Evolutionary conservation across 2,797 vertebrate species (phyloP), one percentile per base, ranked within the genome.

Genomic region (Labroides dimidiatus): DNA sequence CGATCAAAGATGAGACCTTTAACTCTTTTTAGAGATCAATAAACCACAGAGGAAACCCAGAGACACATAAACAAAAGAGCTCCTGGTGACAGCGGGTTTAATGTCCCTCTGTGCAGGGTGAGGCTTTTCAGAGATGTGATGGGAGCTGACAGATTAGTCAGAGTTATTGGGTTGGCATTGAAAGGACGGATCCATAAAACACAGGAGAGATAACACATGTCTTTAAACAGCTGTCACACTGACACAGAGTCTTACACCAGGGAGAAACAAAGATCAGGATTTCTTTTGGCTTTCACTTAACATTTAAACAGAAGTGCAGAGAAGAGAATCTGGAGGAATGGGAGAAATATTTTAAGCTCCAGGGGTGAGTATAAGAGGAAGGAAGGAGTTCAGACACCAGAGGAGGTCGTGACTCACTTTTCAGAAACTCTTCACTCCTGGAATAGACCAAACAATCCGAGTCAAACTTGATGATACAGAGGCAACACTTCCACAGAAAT

Each of bases 331-430:
- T 21, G 27, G 36, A 21, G 30, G 49, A 24, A 45, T 16, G 3
- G 8, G 20, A 45, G 3, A 21, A 1, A 58, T 30, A 52, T 23
- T 58, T 14, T 4, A 6, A 20, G 13, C 9, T 37, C 24, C 62
- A 13, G 30, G 10, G 39, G 23, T 39, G 27, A 51, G 19, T 0
- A 11, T 15, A 23, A 12, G 17, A 55, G 14, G 10, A n/a, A 57
- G 45, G 1, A 77, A 51, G 36, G 0, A 0, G n/a, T 51, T 50
- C 13, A 69, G 60, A 66, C 55, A 36, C 1, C 2, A 65, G 43
- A 59, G 56, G 64, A 72, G 64, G 55, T 39, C 57, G 21, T 60
- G 72, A 72, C 44, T 74, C 51, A 39, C 21, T 45, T 53, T 10
- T 60, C 19, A 2, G 39, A 67, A n/a, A 23, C 47, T 4, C 9